Base-by-base conservation (phyloP, 2,797 vertebrate genomes). In the Kryptopterus vitreolus region DNA sequence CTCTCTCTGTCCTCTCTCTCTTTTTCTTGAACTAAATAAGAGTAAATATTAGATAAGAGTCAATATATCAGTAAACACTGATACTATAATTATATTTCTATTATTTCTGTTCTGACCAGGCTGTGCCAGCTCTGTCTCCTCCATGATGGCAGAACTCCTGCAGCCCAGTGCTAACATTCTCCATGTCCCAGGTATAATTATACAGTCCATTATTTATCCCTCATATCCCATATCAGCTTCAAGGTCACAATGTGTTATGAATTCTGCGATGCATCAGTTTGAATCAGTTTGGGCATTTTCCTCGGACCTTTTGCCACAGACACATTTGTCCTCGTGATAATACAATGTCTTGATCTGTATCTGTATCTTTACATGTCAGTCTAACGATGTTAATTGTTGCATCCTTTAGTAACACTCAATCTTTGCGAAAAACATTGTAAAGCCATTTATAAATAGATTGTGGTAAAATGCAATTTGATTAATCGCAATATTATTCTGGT, bases 71-170 rank as follows among this genome's bases (percentile, higher is more conserved):
- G 24, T 26, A 0, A 38, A 69, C 24, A 69, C 29, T 33, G 5
- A 35, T 35, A 3, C n/a, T 16, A 31, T 35, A 3, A 57, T 35
- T 5, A n/a, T 73, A 35, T 58, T 59, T 20, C 43, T 81, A 62
- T 33, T 33, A 9, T 66, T 79, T 68, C 63, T 85, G 24, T 74
- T 53, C 71, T 84, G 31, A 22, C 20, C 61, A 90, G 86, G 77
- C 82, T 85, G 78, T 43, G n/a, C 59, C 71, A 77, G 83, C 84
- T 84, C 82, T 85, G 83, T 76, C 80, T 66, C 59, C 31, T 71
- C 50, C 73, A 82, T 83, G 85, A 95, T 95, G 94, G 88, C 93
- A 12, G 84, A 87, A 33, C 85, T 93, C 0, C 89, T 91, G 4
- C 92, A 93, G 71, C 85, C 94, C 3, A 87, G 85, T n/a, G 83